phyloP scores from a whole-genome alignment of 1,140 invertebrate species.

The Zaprionus tsacasi region DNA sequence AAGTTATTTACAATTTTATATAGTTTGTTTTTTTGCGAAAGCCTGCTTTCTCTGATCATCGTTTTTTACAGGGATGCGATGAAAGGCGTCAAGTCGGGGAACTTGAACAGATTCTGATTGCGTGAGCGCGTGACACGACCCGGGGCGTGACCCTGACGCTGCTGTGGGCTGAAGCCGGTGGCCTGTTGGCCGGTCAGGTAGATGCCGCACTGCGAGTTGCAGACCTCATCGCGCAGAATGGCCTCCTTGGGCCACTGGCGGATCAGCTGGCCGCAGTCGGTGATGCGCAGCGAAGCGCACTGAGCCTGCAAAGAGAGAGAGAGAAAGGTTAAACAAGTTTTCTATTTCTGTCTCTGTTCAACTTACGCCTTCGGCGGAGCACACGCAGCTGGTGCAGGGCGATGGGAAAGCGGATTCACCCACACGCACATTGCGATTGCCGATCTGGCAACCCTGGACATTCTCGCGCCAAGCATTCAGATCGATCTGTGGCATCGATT shows the following conservation, averaged over 20 bases:
- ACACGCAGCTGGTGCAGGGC: slow-evolving; percentile 94
- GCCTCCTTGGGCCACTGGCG: slow-evolving; percentile 92
- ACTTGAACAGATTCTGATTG: slow-evolving; percentile 85
- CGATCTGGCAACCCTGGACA: slow-evolving; percentile 91
- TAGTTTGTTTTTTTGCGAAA: slow-evolving; percentile 24
- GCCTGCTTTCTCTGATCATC: slow-evolving; percentile 40
- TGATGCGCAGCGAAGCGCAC: slow-evolving; percentile 94
- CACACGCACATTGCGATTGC: slow-evolving; percentile 89
- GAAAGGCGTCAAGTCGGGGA: slow-evolving; percentile 88
- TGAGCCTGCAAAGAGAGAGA: slow-evolving; percentile 88
- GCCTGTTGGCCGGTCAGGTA: slow-evolving; percentile 76
- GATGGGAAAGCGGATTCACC: slow-evolving; percentile 93
- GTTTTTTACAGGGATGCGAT: slow-evolving; percentile 83
- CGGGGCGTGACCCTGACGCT: slow-evolving; percentile 58
- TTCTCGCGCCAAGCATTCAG: slow-evolving; percentile 92
- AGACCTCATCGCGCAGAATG: slow-evolving; percentile 93
- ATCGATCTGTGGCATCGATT: slow-evolving; percentile 91
- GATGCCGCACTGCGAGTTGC: slow-evolving; percentile 93
- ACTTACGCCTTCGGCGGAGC: slow-evolving; percentile 92
- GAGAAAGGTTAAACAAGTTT: too few species aligned
- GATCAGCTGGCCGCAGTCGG: slow-evolving; percentile 92
- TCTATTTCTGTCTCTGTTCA: background rate
- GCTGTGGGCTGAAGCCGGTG: slow-evolving; percentile 66
- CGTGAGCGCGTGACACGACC: slow-evolving; percentile 79
- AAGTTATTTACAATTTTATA: slow-evolving; percentile 56